Base-by-base conservation (phyloP, 2,113 vertebrate species). In the Archocentrus centrarchus region DNA sequence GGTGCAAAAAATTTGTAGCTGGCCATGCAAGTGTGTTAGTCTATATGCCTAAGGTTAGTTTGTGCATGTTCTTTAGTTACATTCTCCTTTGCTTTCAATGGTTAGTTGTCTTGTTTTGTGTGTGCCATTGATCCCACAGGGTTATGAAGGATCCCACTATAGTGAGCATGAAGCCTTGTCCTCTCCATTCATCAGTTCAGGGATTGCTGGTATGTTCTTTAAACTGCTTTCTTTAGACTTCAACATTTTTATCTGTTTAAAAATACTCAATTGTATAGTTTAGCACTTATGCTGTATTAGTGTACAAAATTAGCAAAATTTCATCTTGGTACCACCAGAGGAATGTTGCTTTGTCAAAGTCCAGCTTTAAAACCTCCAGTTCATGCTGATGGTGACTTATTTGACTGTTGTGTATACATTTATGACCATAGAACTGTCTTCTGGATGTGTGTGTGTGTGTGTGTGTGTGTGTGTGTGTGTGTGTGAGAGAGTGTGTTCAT, bases 101-200 rank as follows among this genome's bases (percentile, higher is more conserved):
- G 14, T 59, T 59, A 3, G 37, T 81, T 15, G 53, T 27, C 22
- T 53, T 47, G 22, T 61, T 80, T 30, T 60, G 24, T 61, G 13
- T 76, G 2, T 78, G 5, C 55, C 11, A 2, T 55, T 90, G 73
- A 87, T 88, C 18, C 70, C 20, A 7, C 92, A 99, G 98, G 95
- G 93, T 80, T 99, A 99, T 55, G 93, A 99, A 73, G 96, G 97
- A 1, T 59, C 97, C 35, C 98, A 97, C 95, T 99, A 97, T 59
- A 80, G 92, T 0, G 98, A 99, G 59, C 97, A 96, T 83, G 94
- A 97, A 86, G 96, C 97, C n/a, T 92, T 98, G 80, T 95, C 97
- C 86, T 96, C 98, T 1, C 93, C 98, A 0, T 99, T 99, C 94
- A 97, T 99, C 92, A 97, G 96, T 83, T 95, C 97, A 1, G 97